Evolutionary conservation across 2,888 invertebrate species (phyloP), one percentile per base, ranked within the genome.

Genomic region (Stramonita haemastoma): DNA sequence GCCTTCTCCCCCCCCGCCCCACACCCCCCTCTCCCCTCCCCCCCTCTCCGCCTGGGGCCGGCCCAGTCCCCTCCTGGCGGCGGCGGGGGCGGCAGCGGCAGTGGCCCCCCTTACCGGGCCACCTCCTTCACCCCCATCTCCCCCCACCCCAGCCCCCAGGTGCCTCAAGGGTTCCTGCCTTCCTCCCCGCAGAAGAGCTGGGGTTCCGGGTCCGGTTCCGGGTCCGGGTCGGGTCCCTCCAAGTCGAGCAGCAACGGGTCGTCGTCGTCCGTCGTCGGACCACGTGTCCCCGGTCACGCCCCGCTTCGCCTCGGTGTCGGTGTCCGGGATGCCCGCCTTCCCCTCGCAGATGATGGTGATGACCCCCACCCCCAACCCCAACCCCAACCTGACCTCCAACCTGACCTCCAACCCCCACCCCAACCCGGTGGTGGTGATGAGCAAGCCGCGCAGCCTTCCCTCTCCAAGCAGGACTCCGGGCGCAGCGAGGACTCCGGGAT

Each of bases 61-160:
- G 93, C 83, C 91, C 90, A 83, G 46, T 46, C 46, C n/a, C n/a
- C n/a, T n/a, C n/a, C n/a, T n/a, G n/a, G n/a, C n/a, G n/a, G n/a
- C n/a, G n/a, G n/a, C n/a, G n/a, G n/a, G n/a, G n/a, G n/a, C 90
- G 91, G 26, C 87, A 87, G 84, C 56, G 93, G 86, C 94, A 93
- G 89, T 94, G 94, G 6, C 94, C 94, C 11, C 90, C 91, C 92
- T 97, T 97, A 91, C 97, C 95, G 97, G 97, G 91, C 93, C 8
- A 90, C 98, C 96, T 97, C 98, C 93, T 99, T 99, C 96, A 98
- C 98, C 97, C 99, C 99, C 60, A 99, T 99, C 94, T 95, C 95
- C 46, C 95, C 95, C 15, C 95, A 95, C 91, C 94, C 94, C 32
- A 93, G 93, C 87, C 93, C 94, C 26, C 94, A 94, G 84, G 93